Percentiles rank a stretch among this genome's conserved stretches.
phyloP scores from a whole-genome alignment of 2,113 vertebrate genomes.

The Meles meles region DNA sequence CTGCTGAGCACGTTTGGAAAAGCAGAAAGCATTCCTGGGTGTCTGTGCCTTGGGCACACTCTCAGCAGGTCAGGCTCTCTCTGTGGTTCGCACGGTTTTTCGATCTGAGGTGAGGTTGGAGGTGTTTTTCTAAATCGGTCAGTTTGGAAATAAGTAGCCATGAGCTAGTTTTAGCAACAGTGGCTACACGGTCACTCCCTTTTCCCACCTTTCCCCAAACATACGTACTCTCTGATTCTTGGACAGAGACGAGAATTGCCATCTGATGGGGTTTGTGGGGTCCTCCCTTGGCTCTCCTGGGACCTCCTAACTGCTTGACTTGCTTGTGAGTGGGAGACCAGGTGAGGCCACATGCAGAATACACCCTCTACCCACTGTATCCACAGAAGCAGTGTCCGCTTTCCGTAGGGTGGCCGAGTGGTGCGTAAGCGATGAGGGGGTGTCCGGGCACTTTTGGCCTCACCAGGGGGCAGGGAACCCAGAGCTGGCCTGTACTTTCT shows the following conservation, averaged over 20 bases:
- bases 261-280: not conserved
- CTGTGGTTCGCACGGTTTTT: not conserved
- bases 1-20: not conserved
- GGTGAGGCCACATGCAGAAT: not conserved
- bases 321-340: too few relatives aligned
- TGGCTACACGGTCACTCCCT: not conserved
- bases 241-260: not conserved
- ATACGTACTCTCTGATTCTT: not conserved
- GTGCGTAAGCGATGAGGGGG: accelerated
- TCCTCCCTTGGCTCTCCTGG: not conserved
- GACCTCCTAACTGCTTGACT: not conserved
- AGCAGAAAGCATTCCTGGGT: accelerated
- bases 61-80: too few relatives aligned
- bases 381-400: accelerated
- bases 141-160: not conserved
- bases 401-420: not conserved
- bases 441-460: not conserved
- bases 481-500: not conserved
- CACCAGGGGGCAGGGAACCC: too few relatives aligned
- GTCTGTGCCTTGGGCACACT: not conserved
- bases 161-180: not conserved
- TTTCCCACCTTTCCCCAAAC: not conserved
- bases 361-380: not conserved
- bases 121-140: not conserved
- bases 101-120: not conserved